These are phyloP conservation scores for Acropora tenuis DNA, from an alignment of 64 coral and sea anemone genomes.

Conservation along the genomic window DNA sequence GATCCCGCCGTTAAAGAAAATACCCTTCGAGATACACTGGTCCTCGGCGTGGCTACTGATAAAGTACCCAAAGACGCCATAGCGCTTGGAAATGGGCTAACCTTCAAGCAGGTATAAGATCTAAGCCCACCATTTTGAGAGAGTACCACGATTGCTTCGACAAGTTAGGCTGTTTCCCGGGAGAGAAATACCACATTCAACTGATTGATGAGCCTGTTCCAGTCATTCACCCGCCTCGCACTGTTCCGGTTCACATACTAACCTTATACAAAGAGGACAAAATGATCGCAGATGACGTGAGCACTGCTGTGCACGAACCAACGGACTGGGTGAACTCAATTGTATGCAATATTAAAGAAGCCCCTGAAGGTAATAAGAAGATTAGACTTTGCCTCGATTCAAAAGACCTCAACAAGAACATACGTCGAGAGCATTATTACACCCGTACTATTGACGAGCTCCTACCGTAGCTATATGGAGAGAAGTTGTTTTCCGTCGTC, in stretches of 20 bases:
- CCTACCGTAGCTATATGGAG: constrained; percentile 28
- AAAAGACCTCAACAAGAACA: constrained; percentile 60
- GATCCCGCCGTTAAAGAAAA: constrained; percentile 41
- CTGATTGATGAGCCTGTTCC: constrained; percentile 23
- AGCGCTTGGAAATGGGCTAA: constrained; percentile 46
- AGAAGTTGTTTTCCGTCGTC: constrained; percentile 46
- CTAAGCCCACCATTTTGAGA: neutral
- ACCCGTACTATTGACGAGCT: constrained; percentile 53
- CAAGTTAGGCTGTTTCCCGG: constrained; percentile 51
- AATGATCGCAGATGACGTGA: constrained; percentile 42
- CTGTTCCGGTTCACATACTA: constrained; percentile 56
- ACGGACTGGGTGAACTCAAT: constrained; percentile 57
- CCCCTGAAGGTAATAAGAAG: constrained; percentile 42
- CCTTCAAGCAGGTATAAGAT: constrained; percentile 64
- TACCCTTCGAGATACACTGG: constrained; percentile 23
- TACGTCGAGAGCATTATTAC: constrained; percentile 33
- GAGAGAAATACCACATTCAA: constrained; percentile 57
- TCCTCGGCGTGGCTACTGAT: constrained; percentile 56
- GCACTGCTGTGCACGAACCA: constrained; percentile 24
- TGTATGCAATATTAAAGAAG: constrained; percentile 55
- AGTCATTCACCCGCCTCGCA: constrained; percentile 29
- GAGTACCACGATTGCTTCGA: constrained; percentile 62
- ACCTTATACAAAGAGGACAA: constrained; percentile 23
- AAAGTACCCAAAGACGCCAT: constrained; percentile 44
- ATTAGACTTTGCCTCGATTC: constrained; percentile 59